Conservation (phyloP, 2,113 vertebrate genomes). For the Cygnus atratus region DNA sequence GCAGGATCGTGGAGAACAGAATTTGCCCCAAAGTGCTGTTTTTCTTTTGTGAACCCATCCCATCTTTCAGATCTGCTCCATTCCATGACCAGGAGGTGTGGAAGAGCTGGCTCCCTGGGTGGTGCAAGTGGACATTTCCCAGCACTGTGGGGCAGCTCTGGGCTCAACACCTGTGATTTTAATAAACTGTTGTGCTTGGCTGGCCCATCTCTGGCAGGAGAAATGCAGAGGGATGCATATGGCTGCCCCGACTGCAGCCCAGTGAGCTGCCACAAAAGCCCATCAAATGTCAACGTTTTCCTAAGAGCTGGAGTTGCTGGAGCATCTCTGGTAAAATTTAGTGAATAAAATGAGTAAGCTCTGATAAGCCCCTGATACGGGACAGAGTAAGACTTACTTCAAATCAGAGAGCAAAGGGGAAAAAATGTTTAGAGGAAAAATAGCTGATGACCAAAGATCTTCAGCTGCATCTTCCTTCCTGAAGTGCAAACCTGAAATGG, state of each 20-base stretch:
- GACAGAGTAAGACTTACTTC: not conserved
- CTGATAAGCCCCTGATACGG: not conserved
- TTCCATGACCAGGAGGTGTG: not conserved
- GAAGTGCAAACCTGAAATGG: not conserved
- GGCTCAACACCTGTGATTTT: not conserved
- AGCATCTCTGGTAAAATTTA: not conserved
- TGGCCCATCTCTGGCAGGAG: not conserved
- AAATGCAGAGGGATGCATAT: not conserved
- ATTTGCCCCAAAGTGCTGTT: not conserved
- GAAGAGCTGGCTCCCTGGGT: not conserved
- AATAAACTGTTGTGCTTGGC: not conserved
- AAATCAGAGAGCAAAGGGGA: not conserved
- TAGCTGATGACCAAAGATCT: not conserved
- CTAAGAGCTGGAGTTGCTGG: not conserved
- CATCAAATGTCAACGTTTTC: not conserved
- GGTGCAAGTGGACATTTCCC: not conserved
- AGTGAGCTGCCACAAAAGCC: not conserved
- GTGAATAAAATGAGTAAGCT: not conserved
- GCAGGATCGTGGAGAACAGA: not conserved
- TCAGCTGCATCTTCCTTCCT: not conserved
- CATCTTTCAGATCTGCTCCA: not conserved
- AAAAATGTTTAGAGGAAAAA: not conserved
- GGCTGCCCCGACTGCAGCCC: not conserved
- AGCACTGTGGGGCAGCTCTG: not conserved
- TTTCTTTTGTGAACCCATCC: not conserved